Evolutionary conservation across 1,140 invertebrate species (phyloP), one percentile per base, ranked within the genome.

Genomic region (Zophobas atratus): DNA sequence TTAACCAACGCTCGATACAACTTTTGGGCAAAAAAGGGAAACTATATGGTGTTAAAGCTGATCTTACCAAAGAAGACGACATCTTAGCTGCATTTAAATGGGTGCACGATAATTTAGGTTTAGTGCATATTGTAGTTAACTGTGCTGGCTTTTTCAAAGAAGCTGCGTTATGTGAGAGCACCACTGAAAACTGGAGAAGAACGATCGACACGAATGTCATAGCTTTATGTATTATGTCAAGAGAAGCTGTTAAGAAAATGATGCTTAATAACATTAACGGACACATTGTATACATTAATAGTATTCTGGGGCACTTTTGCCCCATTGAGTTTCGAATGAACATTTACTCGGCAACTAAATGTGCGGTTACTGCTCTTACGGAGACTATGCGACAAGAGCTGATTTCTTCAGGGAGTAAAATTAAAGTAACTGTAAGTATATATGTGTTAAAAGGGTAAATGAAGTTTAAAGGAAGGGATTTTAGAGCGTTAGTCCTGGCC

Each of bases 81-180:
- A 89, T 94, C 1, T 75, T 88, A 8, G 81, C 85, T 1, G 88
- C 92, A 70, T 94, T 94, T 80, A 1, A 87, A 5, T 90, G 89
- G 88, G 87, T 92, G 1, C 88, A 90, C 70, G 82, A 85, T 8
- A 88, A 87, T 34, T 84, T 92, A 5, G 92, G 92, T 1, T 88
- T 90, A 1, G 86, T 93, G 1, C 90, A 93, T 83, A 86, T 94
- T 1, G 87, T 93, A 56, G 85, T 94, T 1, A 94, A 93, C 82
- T 93, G 92, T 83, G 92, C 93, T 0, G 93, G 92, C 8, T 41
- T 80, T 1, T 72, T 49, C 8, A 43, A n/a, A 49, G 55, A 76
- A 33, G 63, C 46, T 1, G 20, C 8, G 1, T 20, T 72, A 0
- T 8, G 34, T 46, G 70, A 48, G 33, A 73, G 76, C 35, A 78